Evolutionary conservation across 2,797 vertebrate species (phyloP).

Genomic region (Periparus ater): DNA sequence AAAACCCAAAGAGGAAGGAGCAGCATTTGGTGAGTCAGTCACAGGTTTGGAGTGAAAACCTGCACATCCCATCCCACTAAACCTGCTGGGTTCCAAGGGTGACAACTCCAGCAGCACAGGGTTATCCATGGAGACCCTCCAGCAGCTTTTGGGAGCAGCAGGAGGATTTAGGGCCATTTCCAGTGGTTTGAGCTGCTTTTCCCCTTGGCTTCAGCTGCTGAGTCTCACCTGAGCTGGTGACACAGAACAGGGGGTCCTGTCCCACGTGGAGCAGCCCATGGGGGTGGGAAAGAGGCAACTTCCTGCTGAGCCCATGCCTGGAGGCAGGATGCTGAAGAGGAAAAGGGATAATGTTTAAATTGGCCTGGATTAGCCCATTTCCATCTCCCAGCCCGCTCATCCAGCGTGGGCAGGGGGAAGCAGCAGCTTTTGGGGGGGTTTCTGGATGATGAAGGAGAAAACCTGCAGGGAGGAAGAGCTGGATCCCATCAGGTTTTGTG

Average conservation of each 20-base stretch:
- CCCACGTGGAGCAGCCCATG: neutral
- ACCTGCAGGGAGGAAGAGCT: neutral
- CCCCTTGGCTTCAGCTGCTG: rapidly evolving
- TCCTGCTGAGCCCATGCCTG: neutral
- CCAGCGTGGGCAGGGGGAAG: neutral
- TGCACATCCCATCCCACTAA: neutral
- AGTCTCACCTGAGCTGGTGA: neutral
- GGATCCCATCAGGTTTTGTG: neutral
- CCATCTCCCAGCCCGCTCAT: neutral
- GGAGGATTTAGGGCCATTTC: neutral
- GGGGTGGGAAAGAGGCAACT: neutral
- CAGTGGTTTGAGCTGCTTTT: neutral
- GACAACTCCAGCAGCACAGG: neutral
- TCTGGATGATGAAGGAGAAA: neutral
- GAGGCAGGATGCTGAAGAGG: neutral
- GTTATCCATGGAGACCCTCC: rapidly evolving
- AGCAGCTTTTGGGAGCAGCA: neutral
- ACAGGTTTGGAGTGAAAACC: neutral
- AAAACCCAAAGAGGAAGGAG: neutral
- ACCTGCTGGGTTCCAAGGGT: neutral
- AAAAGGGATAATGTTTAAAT: neutral
- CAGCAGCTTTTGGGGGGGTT: neutral
- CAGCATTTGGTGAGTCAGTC: neutral
- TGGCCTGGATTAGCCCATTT: neutral
- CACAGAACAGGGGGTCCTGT: neutral